Conservation (phyloP, 2,113 vertebrate species). For the Misgurnus anguillicaudatus region DNA sequence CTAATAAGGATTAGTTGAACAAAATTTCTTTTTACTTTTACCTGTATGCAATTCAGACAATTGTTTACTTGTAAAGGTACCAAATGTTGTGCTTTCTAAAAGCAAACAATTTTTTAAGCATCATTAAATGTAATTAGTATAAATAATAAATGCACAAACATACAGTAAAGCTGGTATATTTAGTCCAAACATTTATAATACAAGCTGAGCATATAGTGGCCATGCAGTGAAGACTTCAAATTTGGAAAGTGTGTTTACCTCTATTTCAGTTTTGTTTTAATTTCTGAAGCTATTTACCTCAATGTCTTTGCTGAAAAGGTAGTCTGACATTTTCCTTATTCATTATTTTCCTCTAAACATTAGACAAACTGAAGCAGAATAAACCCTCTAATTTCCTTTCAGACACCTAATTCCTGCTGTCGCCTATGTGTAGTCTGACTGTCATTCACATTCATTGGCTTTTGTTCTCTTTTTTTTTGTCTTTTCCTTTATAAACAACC, state of each 20-base stretch:
- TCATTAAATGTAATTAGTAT: too few species aligned
- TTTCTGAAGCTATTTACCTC: background rate
- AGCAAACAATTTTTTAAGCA: too few species aligned
- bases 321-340: constrained; percentile 8
- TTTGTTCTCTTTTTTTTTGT: background rate
- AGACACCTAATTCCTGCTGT: constrained; percentile 35
- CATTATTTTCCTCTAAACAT: constrained; percentile 23
- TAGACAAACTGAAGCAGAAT: constrained; percentile 36
- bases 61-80: too few species aligned
- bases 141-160: too few species aligned
- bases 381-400: constrained; percentile 37
- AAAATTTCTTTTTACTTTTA: too few species aligned
- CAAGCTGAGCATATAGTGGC: too few species aligned
- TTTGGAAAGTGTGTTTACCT: background rate
- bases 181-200: too few species aligned
- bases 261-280: background rate
- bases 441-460: constrained; percentile 25
- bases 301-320: background rate
- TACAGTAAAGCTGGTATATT: too few species aligned
- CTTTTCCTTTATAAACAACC: background rate
- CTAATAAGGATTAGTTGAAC: too few species aligned
- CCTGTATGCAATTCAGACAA: too few species aligned
- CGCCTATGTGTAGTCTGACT: constrained; percentile 27
- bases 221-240: too few species aligned
- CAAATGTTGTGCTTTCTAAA: too few species aligned